Base-by-base conservation (phyloP, 2,797 vertebrate species). In the Holocentrus rufus region DNA sequence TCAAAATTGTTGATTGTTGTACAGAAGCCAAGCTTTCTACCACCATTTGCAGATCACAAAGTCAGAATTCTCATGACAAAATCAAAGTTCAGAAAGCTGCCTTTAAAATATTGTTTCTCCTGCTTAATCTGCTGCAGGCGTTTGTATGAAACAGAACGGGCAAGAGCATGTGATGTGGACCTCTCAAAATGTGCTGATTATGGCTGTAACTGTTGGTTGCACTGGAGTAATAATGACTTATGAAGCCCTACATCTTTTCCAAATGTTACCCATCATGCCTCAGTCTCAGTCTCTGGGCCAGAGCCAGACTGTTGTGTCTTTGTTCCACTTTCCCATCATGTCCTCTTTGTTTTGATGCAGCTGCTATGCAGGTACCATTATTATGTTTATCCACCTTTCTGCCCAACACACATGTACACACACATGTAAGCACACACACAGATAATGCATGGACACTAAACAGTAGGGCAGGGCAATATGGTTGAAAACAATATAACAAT, bases 281-380 rank as follows among this genome's bases (percentile, higher is more conserved):
- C 15, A 47, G 18, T 18, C 20, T 77, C 17, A 72, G 3, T 39
- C 8, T 70, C 7, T 50, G 47, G 20, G 20, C 49, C 10, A 71
- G 18, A 61, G 59, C 15, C n/a, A 59, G n/a, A 23, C n/a, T 62
- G 9, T 17, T 60, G 14, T 20, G 22, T 56, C 22, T 77, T 56
- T 67, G 30, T 31, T 57, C 39, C 23, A 27, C 7, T 5, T 9
- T 74, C 0, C 11, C 9, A 15, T 34, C 3, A 1, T 67, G 18
- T n/a, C 68, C 23, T 62, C 18, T 72, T 31, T 80, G 55, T 82
- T 77, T 80, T 56, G 10, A 66, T 55, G 34, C 55, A 20, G 30
- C 62, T 18, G 68, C 22, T 56, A 55, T 76, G 59, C 4, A 17
- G 74, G 65, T 47, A 34, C 77, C 60, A 42, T 56, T 27, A 77